phyloP scores from a whole-genome alignment of 2,113 vertebrate genomes.

The Pica pica region DNA sequence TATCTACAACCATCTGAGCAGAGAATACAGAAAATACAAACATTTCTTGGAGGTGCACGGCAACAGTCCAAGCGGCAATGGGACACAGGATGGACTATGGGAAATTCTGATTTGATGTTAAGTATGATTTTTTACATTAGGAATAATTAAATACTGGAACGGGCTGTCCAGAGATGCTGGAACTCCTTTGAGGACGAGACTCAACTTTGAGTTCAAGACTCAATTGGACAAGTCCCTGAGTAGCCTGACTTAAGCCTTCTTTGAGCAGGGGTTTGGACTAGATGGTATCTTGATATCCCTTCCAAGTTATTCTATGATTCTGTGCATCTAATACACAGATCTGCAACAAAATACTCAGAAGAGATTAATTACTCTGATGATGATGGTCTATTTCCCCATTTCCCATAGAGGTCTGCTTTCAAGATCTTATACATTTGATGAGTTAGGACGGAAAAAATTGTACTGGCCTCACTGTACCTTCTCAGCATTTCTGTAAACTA shows the following conservation, averaged over 20 bases:
- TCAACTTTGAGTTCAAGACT: neutral
- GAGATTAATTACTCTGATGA: neutral
- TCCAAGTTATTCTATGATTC: neutral
- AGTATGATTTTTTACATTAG: neutral
- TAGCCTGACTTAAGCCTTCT: neutral
- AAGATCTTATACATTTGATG: neutral
- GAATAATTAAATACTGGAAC: neutral
- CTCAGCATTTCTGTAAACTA: neutral
- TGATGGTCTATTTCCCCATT: neutral
- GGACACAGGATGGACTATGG: neutral
- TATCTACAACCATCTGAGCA: neutral
- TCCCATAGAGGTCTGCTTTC: neutral
- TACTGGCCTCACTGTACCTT: neutral
- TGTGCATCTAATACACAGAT: neutral
- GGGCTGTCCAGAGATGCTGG: neutral
- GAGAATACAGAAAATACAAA: neutral
- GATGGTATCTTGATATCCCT: neutral
- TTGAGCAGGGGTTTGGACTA: neutral
- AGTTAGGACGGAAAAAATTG: neutral
- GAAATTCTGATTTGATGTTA: neutral
- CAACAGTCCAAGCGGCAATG: neutral
- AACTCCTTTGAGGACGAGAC: neutral
- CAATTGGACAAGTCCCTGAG: neutral
- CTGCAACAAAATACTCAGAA: neutral
- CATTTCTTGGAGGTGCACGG: neutral